Evolutionary conservation across 2,797 vertebrate genomes (phyloP).

Genomic region (Strix occidentalis): DNA sequence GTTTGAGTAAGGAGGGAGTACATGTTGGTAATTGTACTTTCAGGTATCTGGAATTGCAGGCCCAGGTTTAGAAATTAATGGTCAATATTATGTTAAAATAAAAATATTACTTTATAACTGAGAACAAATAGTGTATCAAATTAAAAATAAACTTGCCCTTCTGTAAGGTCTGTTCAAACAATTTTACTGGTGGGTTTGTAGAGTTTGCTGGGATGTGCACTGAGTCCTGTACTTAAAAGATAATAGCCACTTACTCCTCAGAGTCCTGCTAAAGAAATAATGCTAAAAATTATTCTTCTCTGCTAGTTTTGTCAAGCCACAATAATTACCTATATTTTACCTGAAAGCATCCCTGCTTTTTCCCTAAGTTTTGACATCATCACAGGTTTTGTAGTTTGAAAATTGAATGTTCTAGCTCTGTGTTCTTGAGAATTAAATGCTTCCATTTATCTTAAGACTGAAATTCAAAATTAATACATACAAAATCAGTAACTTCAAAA

Average conservation of each 20-base stretch:
- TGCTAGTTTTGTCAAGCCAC: background rate
- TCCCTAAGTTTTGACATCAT: background rate
- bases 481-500: background rate
- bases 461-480: constrained; percentile 2
- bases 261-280: background rate
- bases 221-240: background rate
- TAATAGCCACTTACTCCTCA: background rate
- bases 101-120: background rate
- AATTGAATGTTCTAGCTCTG: background rate
- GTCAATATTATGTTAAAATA: constrained; percentile 3
- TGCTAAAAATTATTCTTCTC: background rate
- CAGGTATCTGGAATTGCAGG: background rate
- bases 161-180: background rate
- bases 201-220: background rate
- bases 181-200: background rate
- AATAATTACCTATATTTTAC: background rate
- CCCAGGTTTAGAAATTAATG: background rate
- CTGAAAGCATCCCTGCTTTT: background rate
- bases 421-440: background rate
- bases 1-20: background rate
- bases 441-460: background rate
- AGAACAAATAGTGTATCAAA: constrained; percentile 1
- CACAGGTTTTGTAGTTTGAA: background rate
- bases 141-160: background rate
- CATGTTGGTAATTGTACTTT: background rate